A percentile compares a stretch with the other conserved stretches of the same genome.
Conservation (phyloP, 2,888 invertebrate species). For the Lasioglossum morio region DNA sequence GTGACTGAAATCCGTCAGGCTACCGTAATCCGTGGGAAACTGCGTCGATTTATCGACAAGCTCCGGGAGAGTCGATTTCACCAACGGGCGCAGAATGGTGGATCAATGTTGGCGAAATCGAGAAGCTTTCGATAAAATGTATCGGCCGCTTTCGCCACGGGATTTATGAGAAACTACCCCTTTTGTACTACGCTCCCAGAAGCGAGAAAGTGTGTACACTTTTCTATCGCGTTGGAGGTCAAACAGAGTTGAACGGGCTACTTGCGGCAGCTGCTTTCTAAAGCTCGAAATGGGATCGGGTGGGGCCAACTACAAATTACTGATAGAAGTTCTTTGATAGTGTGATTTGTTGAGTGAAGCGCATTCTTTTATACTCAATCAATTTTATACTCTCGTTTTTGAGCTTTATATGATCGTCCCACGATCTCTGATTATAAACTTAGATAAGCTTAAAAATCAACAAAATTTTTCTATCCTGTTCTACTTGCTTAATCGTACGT, state of each 20-base stretch:
- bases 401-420: too few relatives aligned
- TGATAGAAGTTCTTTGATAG: not conserved
- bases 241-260: not conserved
- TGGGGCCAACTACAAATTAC: not conserved
- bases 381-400: too few relatives aligned
- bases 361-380: too few relatives aligned
- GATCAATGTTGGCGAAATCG: not conserved
- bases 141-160: not conserved
- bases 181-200: not conserved
- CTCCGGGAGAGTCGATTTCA: not conserved
- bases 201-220: not conserved
- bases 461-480: too few relatives aligned
- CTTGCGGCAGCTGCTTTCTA: not conserved
- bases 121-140: not conserved
- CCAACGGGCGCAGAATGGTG: not conserved
- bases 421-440: too few relatives aligned
- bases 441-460: too few relatives aligned
- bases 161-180: not conserved
- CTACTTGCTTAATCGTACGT: too few relatives aligned
- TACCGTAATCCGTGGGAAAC: conserved; percentile 22
- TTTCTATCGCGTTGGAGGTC: not conserved
- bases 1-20: conserved; percentile 58
- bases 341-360: not conserved
- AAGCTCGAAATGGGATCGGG: not conserved
- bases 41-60: conserved; percentile 17